Conservation (phyloP, 2,888 invertebrate genomes). For the Tenthredo livida region DNA sequence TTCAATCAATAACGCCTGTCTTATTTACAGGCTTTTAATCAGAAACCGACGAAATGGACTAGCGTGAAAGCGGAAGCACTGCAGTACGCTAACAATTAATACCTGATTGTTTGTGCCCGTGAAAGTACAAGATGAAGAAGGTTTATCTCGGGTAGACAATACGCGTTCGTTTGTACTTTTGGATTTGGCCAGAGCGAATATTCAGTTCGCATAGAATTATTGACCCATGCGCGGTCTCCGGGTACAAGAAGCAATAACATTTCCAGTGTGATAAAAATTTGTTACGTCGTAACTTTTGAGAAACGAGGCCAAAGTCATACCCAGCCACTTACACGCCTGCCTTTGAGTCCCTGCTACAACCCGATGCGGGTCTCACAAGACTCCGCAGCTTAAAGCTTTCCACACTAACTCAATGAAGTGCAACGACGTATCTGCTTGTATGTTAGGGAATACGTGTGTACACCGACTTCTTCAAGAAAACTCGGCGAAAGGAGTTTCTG, state of each 20-base stretch:
- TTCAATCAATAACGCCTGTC: slow-evolving; percentile 42
- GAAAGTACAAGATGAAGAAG: background rate
- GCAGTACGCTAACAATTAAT: background rate
- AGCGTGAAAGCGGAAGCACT: background rate
- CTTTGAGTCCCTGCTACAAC: slow-evolving; percentile 42
- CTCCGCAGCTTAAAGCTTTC: slow-evolving; percentile 31
- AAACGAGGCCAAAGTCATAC: slow-evolving; percentile 48
- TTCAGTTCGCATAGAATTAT: slow-evolving; percentile 37
- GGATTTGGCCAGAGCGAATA: background rate
- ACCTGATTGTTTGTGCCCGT: background rate
- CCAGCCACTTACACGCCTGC: slow-evolving; percentile 43
- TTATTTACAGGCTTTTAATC: slow-evolving; percentile 19
- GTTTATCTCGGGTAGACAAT: background rate
- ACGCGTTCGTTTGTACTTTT: background rate
- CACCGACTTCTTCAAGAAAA: slow-evolving; percentile 5
- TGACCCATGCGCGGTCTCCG: background rate
- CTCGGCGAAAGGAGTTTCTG: slow-evolving; percentile 23
- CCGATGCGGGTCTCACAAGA: slow-evolving; percentile 1
- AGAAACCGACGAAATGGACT: background rate
- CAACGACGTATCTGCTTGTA: background rate
- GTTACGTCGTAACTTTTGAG: slow-evolving; percentile 44
- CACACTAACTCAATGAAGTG: slow-evolving; percentile 9
- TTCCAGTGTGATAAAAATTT: slow-evolving; percentile 48
- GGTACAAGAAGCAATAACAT: slow-evolving; percentile 31
- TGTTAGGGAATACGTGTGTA: background rate